Evolutionary conservation across 2,113 vertebrate genomes (phyloP), one percentile per base, ranked within the genome.

Genomic region (Carassius gibelio): DNA sequence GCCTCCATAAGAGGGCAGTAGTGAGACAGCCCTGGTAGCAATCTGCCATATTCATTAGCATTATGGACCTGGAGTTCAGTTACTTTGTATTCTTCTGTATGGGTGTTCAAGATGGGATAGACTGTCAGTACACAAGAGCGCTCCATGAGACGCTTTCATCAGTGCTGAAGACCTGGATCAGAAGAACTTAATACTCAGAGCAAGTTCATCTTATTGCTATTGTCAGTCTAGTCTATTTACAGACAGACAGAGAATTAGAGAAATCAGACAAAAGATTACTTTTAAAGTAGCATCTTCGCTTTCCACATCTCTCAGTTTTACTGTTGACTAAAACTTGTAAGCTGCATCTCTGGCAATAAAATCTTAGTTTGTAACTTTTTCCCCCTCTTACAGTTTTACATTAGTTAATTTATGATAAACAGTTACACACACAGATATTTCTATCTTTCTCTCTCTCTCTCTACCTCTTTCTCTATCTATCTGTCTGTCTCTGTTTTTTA

Each of bases 1-100:
- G 26, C 57, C 34, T 86, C 87, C 90, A 89, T 84, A 50, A 87
- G 89, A 87, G 90, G 88, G 89, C 84, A 87, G 81, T 86, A 84
- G 76, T 42, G 79, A 74, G 68, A 87, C 74, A 84, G 85, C 38
- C 23, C 62, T 30, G 26, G 75, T 26, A 11, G n/a, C 0, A 55
- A 17, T 76, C 59, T 42, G 55, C 14, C 6, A 15, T 62, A 59
- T 74, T 42, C 8, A 38, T 69, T n/a, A 42, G 19, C 8, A 8
- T 83, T 45, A 8, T 52, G 72, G 59, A 52, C 72, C 23, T 66
- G 76, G 75, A 78, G 57, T 48, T 66, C 45, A 36, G 62, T 50
- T 36, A 50, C 23, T 66, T 62, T 62, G 30, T 15, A 48, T 57
- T 76, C 13, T 66, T 83, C 42, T 48, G 15, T 30, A 17, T 52